Conservation (phyloP, 2,888 invertebrate genomes). For the Dasypogon diadema region DNA sequence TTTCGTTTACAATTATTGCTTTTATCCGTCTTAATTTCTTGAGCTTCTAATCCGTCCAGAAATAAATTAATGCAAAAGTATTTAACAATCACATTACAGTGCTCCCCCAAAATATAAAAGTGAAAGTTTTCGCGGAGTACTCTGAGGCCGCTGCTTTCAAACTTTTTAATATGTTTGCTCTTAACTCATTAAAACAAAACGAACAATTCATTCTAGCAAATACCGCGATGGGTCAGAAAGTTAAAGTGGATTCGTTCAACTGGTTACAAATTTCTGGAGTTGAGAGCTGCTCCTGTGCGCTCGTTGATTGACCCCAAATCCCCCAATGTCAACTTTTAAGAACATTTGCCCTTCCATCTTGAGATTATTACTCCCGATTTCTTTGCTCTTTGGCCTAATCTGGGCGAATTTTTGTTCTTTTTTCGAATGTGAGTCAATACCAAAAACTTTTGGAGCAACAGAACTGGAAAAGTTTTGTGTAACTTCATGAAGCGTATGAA, state of each 20-base stretch:
- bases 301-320: conserved; percentile 36
- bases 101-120: conserved; percentile 15
- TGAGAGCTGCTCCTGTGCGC: not conserved
- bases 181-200: conserved; percentile 44
- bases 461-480: conserved; percentile 16
- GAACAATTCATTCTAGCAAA: conserved; percentile 37
- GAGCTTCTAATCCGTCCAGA: not conserved
- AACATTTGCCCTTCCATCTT: conserved; percentile 7
- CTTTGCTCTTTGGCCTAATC: not conserved
- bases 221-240: conserved; percentile 18
- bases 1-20: not conserved
- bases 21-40: not conserved
- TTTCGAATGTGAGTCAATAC: conserved; percentile 21
- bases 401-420: not conserved
- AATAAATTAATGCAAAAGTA: conserved; percentile 34
- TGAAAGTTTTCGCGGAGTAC: not conserved
- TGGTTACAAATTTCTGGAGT: not conserved
- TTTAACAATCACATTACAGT: conserved; percentile 20
- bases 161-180: conserved; percentile 45
- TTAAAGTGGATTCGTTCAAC: conserved; percentile 26
- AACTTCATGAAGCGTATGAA: conserved; percentile 19
- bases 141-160: conserved; percentile 1
- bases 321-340: conserved; percentile 38
- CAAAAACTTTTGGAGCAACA: not conserved
- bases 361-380: conserved; percentile 1